These are phyloP conservation scores for Calephelis perditalis DNA, from an alignment of 2,888 invertebrate species.

Conservation along the genomic window DNA sequence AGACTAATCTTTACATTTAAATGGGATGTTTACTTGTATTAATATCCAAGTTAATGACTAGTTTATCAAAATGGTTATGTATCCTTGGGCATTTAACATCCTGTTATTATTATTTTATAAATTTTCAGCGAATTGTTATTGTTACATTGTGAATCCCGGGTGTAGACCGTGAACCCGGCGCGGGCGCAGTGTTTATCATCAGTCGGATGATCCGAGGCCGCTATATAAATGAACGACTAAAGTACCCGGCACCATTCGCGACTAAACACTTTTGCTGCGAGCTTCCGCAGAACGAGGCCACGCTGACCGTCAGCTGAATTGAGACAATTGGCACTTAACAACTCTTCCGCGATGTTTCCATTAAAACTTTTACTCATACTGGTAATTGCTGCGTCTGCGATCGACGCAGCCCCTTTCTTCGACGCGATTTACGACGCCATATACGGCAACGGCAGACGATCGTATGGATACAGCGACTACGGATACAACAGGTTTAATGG, in stretches of 20 bases:
- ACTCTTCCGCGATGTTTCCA: slow-evolving; percentile 65
- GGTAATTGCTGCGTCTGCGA: slow-evolving; percentile 40
- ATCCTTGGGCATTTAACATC: neutral
- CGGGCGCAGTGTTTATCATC: slow-evolving; percentile 56
- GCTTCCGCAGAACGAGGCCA: slow-evolving; percentile 65
- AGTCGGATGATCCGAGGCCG: slow-evolving; percentile 74
- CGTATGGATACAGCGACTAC: slow-evolving; percentile 55
- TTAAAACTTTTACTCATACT: slow-evolving; percentile 41
- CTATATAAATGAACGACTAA: slow-evolving; percentile 65
- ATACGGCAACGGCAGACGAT: slow-evolving; percentile 57
- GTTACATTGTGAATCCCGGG: slow-evolving; percentile 53
- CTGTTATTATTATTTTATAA: neutral
- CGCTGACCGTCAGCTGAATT: slow-evolving; percentile 66
- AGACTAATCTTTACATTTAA: too few relatives aligned
- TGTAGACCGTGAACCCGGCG: slow-evolving; percentile 68
- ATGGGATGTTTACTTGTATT: too few relatives aligned
- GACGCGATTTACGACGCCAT: slow-evolving; percentile 69
- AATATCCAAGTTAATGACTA: too few relatives aligned
- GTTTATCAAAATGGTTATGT: too few relatives aligned
- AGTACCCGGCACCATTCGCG: slow-evolving; percentile 72
- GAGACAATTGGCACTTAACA: slow-evolving; percentile 55
- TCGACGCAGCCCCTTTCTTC: slow-evolving; percentile 61
- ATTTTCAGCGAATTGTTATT: slow-evolving; percentile 28
- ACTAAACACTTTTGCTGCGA: slow-evolving; percentile 58
- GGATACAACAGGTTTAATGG: slow-evolving; percentile 43